Conservation (phyloP, 1,140 invertebrate species). For the Psix sp. region DNA sequence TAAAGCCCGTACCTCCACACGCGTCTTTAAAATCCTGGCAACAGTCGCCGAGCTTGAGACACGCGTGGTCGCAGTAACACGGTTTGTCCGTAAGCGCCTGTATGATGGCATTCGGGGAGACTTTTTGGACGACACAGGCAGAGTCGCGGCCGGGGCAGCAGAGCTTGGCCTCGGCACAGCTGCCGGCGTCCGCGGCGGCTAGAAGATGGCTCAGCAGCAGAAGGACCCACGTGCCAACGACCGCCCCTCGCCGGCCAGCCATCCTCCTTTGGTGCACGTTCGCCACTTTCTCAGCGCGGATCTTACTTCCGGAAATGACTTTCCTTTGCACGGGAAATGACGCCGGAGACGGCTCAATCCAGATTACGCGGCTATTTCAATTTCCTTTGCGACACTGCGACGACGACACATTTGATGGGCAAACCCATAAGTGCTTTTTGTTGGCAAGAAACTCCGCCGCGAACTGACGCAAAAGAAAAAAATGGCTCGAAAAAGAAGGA, state of each 20-base stretch:
- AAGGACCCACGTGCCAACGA: constrained; percentile 30
- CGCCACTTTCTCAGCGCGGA: constrained; percentile 4
- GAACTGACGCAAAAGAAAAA: no score
- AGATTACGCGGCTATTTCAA: constrained; percentile 46
- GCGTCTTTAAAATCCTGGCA: constrained; percentile 90
- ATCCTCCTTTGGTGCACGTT: constrained; percentile 2
- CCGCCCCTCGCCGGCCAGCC: constrained; percentile 7
- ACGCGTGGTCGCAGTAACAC: constrained; percentile 93
- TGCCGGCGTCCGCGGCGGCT: constrained; percentile 72
- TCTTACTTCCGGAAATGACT: constrained; percentile 27
- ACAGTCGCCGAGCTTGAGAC: constrained; percentile 90
- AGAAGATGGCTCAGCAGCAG: constrained; percentile 27
- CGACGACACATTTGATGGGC: constrained; percentile 2
- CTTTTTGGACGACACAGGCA: constrained; percentile 91
- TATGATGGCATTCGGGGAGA: constrained; percentile 88
- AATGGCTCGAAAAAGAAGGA: no score
- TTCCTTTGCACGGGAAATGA: constrained; percentile 19
- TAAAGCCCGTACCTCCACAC: constrained; percentile 92
- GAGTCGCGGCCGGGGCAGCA: constrained; percentile 89
- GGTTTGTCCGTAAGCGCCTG: constrained; percentile 88
- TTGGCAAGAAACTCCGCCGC: no score
- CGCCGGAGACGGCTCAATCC: constrained; percentile 33
- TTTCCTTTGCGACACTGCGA: constrained; percentile 22
- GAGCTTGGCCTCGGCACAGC: constrained; percentile 85
- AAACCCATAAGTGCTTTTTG: constrained; percentile 17